Base-by-base conservation (phyloP, 2,888 invertebrate species). In the Tipula lateralis region DNA sequence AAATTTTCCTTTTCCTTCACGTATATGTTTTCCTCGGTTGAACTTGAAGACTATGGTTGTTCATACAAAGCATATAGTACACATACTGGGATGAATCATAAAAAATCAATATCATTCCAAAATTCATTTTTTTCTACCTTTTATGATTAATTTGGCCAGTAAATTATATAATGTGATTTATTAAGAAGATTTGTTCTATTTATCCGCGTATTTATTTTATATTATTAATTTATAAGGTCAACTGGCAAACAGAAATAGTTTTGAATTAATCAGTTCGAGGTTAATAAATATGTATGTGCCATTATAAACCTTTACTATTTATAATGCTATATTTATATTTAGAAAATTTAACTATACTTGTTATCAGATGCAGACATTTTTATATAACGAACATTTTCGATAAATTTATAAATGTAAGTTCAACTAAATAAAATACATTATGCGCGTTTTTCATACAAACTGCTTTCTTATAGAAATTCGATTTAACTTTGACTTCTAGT, bases 121-220 rank as follows among this genome's bases (percentile, higher is more conserved):
- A 66, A 66, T 66, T 66, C 24, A 50, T 66, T 7, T 66, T 66
- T 19, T 66, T 66, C 24, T 19, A 7, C 66, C 24, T 66, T 66
- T 66, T 66, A 66, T 66, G 66, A 66, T 66, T 66, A 66, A 66
- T 66, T 66, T 66, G 66, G 19, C 24, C 66, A 66, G 66, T 66
- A n/a, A n/a, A n/a, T n/a, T n/a, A n/a, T n/a, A 12, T 24, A 66
- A 66, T 66, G 24, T 24, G 24, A 66, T 66, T 66, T 66, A 24
- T 66, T 66, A 66, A 9, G 66, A 66, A 16, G 24, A n/a, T 66
- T 9, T 66, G 24, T 24, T 24, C 66, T 24, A 66, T 66, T 66
- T 24, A 66, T 9, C 66, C 66, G 66, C 66, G 24, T 66, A 66
- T 66, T 66, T 66, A 24, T 66, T 66, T 24, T 66, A 66, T 66